phyloP scores from a whole-genome alignment of 2,797 vertebrate genomes.

The Podargus strigoides region DNA sequence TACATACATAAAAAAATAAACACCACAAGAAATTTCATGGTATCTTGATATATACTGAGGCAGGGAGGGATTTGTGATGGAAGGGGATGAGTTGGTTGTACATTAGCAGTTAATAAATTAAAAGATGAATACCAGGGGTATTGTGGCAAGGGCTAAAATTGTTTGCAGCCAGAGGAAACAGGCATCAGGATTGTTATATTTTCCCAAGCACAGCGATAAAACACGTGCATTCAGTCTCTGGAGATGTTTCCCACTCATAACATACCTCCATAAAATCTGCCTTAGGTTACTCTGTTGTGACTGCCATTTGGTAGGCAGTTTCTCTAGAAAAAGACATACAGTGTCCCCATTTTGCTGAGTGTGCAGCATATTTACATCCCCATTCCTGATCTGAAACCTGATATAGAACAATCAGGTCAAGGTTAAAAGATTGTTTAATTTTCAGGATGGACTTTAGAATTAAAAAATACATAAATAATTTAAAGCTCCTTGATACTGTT shows the following conservation, averaged over 20 bases:
- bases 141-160: not conserved
- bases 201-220: not conserved
- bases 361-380: not conserved
- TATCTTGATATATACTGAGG: not conserved
- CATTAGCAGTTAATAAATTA: not conserved
- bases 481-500: not conserved
- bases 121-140: not conserved
- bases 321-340: not conserved
- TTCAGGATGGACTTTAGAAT: not conserved
- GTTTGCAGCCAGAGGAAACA: not conserved
- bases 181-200: not conserved
- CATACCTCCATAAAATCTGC: not conserved
- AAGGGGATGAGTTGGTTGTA: not conserved
- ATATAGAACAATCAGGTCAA: not conserved
- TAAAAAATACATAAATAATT: not conserved
- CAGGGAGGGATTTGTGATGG: not conserved
- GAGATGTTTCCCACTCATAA: not conserved
- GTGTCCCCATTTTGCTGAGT: not conserved
- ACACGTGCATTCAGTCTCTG: not conserved
- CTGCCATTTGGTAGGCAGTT: not conserved
- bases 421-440: not conserved
- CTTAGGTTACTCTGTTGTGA: not conserved
- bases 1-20: not conserved
- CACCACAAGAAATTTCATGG: not conserved
- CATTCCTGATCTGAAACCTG: accelerated